Evolutionary conservation across 2,888 invertebrate species (phyloP).

Genomic region (Chloromyia formosa): DNA sequence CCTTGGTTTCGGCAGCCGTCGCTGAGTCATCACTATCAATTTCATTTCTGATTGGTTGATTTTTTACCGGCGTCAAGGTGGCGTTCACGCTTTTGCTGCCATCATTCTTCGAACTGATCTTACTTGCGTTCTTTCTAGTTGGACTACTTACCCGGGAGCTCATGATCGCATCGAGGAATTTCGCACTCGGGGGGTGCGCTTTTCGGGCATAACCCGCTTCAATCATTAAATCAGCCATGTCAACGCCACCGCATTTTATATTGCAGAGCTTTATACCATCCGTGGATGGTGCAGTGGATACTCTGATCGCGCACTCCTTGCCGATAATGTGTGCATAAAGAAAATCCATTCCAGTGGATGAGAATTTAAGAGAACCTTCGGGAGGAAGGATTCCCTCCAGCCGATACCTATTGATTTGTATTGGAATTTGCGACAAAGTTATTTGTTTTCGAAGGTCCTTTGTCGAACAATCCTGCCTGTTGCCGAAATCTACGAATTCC

Average conservation of each 20-base stretch:
- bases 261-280: slow-evolving; percentile 54
- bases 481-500: slow-evolving; percentile 85
- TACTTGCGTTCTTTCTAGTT: background rate
- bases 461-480: slow-evolving; percentile 71
- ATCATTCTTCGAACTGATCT: background rate
- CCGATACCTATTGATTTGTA: slow-evolving; percentile 71
- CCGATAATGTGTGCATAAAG: slow-evolving; percentile 71
- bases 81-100: too few relatives aligned
- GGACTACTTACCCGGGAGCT: background rate
- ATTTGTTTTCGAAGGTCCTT: slow-evolving; percentile 70
- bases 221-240: slow-evolving; percentile 53
- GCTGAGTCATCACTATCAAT: background rate
- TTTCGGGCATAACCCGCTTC: slow-evolving; percentile 45
- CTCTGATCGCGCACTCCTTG: slow-evolving; percentile 66
- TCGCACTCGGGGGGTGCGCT: background rate
- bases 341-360: slow-evolving; percentile 68
- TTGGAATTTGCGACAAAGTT: slow-evolving; percentile 72
- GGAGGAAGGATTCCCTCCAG: slow-evolving; percentile 68
- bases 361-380: slow-evolving; percentile 64
- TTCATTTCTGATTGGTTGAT: background rate
- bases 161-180: background rate
- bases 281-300: slow-evolving; percentile 54
- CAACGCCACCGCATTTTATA: slow-evolving; percentile 54
- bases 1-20: too few relatives aligned
- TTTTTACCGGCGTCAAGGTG: background rate